phyloP scores from a whole-genome alignment of 2,888 invertebrate species.

The Zootermopsis nevadensis region DNA sequence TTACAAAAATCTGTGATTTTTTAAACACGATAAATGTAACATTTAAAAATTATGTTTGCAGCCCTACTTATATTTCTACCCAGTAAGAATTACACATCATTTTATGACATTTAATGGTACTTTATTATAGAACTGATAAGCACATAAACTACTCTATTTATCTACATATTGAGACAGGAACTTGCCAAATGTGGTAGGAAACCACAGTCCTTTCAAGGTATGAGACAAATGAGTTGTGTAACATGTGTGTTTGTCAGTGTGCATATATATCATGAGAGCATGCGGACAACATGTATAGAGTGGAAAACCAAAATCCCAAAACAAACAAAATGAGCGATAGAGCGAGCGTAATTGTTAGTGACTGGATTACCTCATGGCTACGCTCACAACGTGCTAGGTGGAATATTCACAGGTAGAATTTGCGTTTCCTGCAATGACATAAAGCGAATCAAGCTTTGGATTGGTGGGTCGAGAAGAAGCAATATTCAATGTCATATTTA shows the following conservation, averaged over 20 bases:
- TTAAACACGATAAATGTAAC: too few species aligned
- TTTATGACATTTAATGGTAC: too few species aligned
- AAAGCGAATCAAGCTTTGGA: constrained; percentile 49
- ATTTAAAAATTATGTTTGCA: too few species aligned
- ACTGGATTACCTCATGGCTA: constrained; percentile 49
- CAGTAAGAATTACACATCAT: too few species aligned
- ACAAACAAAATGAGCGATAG: constrained; percentile 41
- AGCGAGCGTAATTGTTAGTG: constrained; percentile 48
- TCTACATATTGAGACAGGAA: too few species aligned
- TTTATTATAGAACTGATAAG: background rate
- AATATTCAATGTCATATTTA: constrained; percentile 29
- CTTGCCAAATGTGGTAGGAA: background rate
- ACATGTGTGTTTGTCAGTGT: constrained; percentile 36
- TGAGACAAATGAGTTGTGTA: background rate
- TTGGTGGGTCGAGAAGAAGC: constrained; percentile 27
- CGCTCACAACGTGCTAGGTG: constrained; percentile 52
- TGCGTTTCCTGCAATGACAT: constrained; percentile 58
- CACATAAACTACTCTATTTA: background rate
- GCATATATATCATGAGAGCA: constrained; percentile 30
- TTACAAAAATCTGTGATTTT: too few species aligned
- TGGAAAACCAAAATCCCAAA: constrained; percentile 34
- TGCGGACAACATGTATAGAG: constrained; percentile 43
- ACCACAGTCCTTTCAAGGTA: background rate
- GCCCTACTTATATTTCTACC: too few species aligned
- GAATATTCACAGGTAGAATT: constrained; percentile 57